Evolutionary conservation across 1,140 invertebrate genomes (phyloP).

Genomic region (Drosophila punjabiensis): DNA sequence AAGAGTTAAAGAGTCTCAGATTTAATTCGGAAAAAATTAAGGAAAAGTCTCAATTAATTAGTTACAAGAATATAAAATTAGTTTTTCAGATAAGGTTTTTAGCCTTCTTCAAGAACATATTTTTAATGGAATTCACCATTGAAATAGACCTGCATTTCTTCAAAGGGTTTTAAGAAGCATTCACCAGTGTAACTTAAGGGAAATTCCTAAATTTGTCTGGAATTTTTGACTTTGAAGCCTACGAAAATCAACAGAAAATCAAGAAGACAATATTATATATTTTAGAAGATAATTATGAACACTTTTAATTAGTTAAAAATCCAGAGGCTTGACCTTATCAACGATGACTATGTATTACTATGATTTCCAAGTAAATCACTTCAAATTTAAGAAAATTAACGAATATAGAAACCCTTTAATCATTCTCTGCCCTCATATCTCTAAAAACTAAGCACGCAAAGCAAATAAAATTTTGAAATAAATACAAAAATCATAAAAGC

Average conservation of each 20-base stretch:
- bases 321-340: not conserved
- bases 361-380: not conserved
- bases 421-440: not conserved
- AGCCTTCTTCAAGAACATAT: too few species aligned
- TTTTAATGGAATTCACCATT: not conserved
- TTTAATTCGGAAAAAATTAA: not conserved
- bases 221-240: not conserved
- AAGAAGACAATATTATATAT: not conserved
- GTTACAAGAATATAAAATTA: too few species aligned
- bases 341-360: not conserved
- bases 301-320: not conserved
- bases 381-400: not conserved
- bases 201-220: not conserved
- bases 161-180: not conserved
- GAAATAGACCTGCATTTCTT: fast-evolving
- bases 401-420: not conserved
- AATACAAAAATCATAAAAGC: constrained; percentile 44
- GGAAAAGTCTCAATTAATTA: too few species aligned
- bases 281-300: not conserved
- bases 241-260: not conserved
- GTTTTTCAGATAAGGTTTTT: too few species aligned
- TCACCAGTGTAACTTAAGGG: too few species aligned
- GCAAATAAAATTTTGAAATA: constrained; percentile 29
- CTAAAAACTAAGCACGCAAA: not conserved
- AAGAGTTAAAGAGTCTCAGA: not conserved